Evolutionary conservation across 2,888 invertebrate species (phyloP), one percentile per base, ranked within the genome.

Genomic region (Apamea epomidion): DNA sequence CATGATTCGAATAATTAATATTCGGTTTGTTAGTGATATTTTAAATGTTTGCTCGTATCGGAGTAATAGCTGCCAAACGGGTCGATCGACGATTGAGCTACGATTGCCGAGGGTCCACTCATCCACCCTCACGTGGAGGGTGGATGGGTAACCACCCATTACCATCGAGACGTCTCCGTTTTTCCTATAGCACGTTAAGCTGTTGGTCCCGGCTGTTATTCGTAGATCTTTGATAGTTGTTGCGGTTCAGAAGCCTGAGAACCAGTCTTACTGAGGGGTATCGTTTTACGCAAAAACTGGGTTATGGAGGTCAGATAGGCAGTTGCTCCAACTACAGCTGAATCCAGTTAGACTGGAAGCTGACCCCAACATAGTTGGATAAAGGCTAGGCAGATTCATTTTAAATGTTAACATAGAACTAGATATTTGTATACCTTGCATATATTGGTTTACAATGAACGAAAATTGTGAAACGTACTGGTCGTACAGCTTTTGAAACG

Each of bases 1-100:
- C 81, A 81, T 81, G 81, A 85, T 85, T 86, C 74, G 86, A 87
- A 88, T 90, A 88, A 89, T 90, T 89, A 90, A 89, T 86, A 54
- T 74, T 79, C 72, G 69, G 62, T 79, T 80, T 81, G 65, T 45
- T 80, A 77, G 76, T 83, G 68, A 73, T 81, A 76, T 86, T 84
- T 80, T 21, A 71, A 76, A 82, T 71, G 25, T 60, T 60, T 54
- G 54, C 37, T 10, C 8, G 4, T 51, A 3, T 29, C 21, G 21
- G 25, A 48, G 8, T 14, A 29, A 14, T 21, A 21, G 29, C 29
- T 7, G 21, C 48, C 21, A 7, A 7, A 21, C 4, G 29, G 4
- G 29, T 21, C 21, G 8, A 14, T 29, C 7, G 3, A 21, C 14
- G 29, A 25, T 70, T 51, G 29, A 18, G 0, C 10, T 12, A 45